phyloP scores from a whole-genome alignment of 2,888 invertebrate species.

The Dynastes tityus region DNA sequence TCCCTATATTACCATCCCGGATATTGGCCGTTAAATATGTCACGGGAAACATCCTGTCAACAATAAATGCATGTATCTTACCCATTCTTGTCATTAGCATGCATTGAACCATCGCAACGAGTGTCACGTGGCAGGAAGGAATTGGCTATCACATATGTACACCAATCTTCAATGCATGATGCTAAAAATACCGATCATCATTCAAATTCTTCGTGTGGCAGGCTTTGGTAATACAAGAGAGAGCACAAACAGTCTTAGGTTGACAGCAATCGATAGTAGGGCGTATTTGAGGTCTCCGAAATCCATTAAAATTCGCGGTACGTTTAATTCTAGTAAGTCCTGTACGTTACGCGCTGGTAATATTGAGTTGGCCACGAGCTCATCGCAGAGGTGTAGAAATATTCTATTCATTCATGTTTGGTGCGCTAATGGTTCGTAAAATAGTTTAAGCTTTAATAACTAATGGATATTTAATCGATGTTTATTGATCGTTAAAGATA shows the following conservation, averaged over 20 bases:
- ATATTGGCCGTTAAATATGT: conserved; percentile 16
- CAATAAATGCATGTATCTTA: neutral
- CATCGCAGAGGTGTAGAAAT: neutral
- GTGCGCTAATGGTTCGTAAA: neutral
- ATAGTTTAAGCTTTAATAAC: too few relatives aligned
- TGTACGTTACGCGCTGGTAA: conserved; percentile 12
- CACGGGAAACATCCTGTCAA: conserved; percentile 9
- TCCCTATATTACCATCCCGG: neutral
- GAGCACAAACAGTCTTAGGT: too few relatives aligned
- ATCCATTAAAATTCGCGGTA: conserved; percentile 7
- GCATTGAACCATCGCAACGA: conserved; percentile 9
- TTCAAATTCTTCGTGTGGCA: conserved; percentile 8
- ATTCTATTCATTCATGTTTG: conserved; percentile 16
- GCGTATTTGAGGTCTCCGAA: neutral
- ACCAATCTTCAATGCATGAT: neutral
- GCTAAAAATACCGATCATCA: conserved; percentile 24
- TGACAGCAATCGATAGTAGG: too few relatives aligned
- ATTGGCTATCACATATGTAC: conserved; percentile 18
- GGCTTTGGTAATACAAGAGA: neutral
- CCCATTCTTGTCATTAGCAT: neutral
- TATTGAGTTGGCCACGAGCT: conserved; percentile 21
- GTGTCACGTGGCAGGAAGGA: conserved; percentile 38
- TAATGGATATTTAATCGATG: too few relatives aligned
- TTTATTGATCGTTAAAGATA: neutral
- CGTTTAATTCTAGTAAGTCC: conserved; percentile 16